phyloP scores from a whole-genome alignment of 2,113 vertebrate genomes.

The Channa argus region DNA sequence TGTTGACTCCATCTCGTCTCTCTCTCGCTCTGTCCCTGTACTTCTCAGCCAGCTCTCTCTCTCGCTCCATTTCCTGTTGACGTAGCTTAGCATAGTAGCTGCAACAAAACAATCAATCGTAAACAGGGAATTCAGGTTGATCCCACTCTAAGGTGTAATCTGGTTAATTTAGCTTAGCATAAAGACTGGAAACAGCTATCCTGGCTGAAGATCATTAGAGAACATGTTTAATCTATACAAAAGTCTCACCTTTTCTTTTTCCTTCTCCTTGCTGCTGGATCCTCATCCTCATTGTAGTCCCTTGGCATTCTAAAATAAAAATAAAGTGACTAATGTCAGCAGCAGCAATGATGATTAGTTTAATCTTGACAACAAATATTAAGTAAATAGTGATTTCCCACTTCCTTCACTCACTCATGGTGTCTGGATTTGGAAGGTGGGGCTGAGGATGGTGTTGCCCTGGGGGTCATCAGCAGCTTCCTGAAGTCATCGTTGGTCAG shows the following conservation, averaged over 20 bases:
- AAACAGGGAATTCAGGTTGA: background rate
- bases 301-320: slow-evolving; percentile 91
- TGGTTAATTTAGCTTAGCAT: no score
- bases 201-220: no score
- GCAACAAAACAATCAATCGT: background rate
- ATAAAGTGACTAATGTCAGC: background rate
- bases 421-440: slow-evolving; percentile 96
- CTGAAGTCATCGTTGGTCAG: slow-evolving; percentile 99
- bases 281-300: slow-evolving; percentile 98
- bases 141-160: no score
- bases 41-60: slow-evolving; percentile 95
- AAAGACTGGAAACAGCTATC: no score
- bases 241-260: slow-evolving; percentile 94
- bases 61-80: slow-evolving; percentile 96
- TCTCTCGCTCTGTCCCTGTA: slow-evolving; percentile 96
- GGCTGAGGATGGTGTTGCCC: slow-evolving; percentile 91
- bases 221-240: no score
- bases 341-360: background rate
- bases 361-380: background rate
- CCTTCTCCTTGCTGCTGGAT: slow-evolving; percentile 95
- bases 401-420: slow-evolving; percentile 90
- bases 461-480: slow-evolving; percentile 96
- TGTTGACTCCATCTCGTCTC: slow-evolving; percentile 95
- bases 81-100: slow-evolving; percentile 98
- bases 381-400: background rate